A percentile compares a stretch with the other conserved stretches of the same genome.
Evolutionary conservation across 2,113 vertebrate genomes (phyloP).

Genomic region (Vanacampus margaritifer): DNA sequence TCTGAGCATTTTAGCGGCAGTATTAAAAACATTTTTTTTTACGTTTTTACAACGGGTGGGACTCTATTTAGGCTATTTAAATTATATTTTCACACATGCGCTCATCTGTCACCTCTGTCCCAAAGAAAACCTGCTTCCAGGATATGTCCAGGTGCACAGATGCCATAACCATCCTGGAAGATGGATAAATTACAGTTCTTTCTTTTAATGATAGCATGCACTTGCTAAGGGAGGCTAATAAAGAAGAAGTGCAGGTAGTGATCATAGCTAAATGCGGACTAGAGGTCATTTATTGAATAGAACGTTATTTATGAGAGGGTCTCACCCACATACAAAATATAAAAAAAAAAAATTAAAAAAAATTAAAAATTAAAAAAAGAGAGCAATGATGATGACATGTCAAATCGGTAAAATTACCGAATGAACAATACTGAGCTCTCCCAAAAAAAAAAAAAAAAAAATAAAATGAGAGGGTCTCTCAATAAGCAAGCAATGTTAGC

Average conservation of each 20-base stretch:
- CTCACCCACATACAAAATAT: too few relatives aligned
- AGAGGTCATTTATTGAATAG: background rate
- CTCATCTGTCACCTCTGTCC: background rate
- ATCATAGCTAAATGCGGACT: background rate
- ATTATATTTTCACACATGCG: conserved; percentile 32
- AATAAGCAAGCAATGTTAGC: background rate
- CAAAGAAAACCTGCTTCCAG: conserved; percentile 22
- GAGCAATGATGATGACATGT: too few relatives aligned
- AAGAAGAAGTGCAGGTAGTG: background rate
- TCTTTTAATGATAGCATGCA: conserved; percentile 33
- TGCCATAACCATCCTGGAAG: background rate
- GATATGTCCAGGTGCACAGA: conserved; percentile 37
- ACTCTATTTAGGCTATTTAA: conserved; percentile 19
- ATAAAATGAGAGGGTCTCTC: too few relatives aligned
- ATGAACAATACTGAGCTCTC: too few relatives aligned
- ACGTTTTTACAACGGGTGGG: background rate
- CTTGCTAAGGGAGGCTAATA: background rate
- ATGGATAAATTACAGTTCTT: conserved; percentile 13
- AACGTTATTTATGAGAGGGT: background rate
- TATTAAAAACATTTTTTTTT: background rate
- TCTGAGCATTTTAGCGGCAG: background rate
- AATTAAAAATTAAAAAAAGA: too few relatives aligned
- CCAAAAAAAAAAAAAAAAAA: too few relatives aligned
- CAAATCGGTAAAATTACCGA: too few relatives aligned
- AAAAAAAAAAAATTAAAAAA: too few relatives aligned